Evolutionary conservation across 2,797 vertebrate genomes (phyloP).

Genomic region (Menidia menidia): DNA sequence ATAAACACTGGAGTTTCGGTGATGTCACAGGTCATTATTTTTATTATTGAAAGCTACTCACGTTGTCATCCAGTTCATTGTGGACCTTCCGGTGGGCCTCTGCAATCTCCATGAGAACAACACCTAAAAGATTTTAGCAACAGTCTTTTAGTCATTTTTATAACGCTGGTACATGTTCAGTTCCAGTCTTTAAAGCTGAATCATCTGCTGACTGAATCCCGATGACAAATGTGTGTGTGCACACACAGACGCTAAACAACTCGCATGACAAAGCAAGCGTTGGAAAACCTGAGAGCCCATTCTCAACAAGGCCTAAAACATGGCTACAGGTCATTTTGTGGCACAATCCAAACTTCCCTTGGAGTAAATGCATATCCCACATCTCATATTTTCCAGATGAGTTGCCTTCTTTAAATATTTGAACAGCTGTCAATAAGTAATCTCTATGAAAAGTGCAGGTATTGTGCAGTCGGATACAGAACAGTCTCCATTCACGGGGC

Average conservation of each 20-base stretch:
- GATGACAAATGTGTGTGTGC: background rate
- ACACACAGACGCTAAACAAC: too few species aligned
- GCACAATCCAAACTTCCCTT: background rate
- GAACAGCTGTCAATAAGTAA: constrained; percentile 74
- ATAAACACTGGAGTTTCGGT: background rate
- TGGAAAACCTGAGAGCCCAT: constrained; percentile 12
- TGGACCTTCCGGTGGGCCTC: constrained; percentile 91
- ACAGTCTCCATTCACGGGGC: constrained; percentile 74
- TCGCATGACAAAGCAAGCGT: background rate
- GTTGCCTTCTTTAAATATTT: constrained; percentile 64
- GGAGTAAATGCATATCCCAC: background rate
- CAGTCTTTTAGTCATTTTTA: constrained; percentile 10
- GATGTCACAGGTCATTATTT: background rate
- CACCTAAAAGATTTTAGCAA: constrained; percentile 80
- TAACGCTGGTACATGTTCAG: too few species aligned
- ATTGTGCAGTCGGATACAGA: constrained; percentile 65
- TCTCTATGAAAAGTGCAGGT: constrained; percentile 56
- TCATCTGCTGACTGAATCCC: background rate
- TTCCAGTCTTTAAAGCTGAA: background rate
- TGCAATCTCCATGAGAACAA: constrained; percentile 93
- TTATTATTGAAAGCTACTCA: constrained; percentile 75
- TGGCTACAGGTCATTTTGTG: background rate
- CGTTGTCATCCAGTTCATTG: constrained; percentile 91
- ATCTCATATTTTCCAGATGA: constrained; percentile 53
- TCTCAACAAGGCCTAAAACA: background rate